A percentile compares a stretch with the other conserved stretches of the same genome.
phyloP scores from a whole-genome alignment of 1,140 invertebrate genomes.

The Cepaea nemoralis region DNA sequence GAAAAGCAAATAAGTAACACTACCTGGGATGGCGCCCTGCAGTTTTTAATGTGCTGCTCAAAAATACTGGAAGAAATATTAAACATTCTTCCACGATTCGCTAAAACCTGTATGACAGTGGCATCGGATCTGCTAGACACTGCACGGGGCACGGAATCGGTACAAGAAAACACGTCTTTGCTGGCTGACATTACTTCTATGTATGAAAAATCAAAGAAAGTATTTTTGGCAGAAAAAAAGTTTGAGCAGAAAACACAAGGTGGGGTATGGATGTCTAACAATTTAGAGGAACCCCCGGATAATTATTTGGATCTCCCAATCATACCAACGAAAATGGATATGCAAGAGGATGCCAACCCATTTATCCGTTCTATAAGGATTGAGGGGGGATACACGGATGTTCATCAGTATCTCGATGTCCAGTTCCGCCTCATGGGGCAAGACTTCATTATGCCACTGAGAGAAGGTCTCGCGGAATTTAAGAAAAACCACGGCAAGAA shows the following conservation, averaged over 20 bases:
- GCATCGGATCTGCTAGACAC: background rate
- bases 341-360: slow-evolving; percentile 54
- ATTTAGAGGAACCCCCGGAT: slow-evolving; percentile 55
- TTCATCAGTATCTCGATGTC: slow-evolving; percentile 81
- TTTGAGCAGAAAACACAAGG: background rate
- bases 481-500: background rate
- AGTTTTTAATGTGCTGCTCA: background rate
- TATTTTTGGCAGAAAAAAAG: too few relatives aligned
- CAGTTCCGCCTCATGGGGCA: slow-evolving; percentile 84
- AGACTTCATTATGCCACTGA: slow-evolving; percentile 75
- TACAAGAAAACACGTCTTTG: background rate
- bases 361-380: slow-evolving; percentile 77
- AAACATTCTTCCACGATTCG: background rate
- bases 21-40: background rate
- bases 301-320: slow-evolving; percentile 65
- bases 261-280: background rate
- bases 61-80: background rate
- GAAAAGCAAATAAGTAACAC: background rate
- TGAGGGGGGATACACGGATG: slow-evolving; percentile 75
- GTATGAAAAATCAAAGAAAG: background rate
- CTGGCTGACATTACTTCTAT: background rate
- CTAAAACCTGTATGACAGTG: background rate
- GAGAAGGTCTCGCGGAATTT: slow-evolving; percentile 67
- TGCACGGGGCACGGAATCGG: background rate
- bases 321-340: slow-evolving; percentile 61